A percentile compares a stretch with the other conserved stretches of the same genome.
phyloP scores from a whole-genome alignment of 2,113 vertebrate genomes.

The Dipodomys ordii region DNA sequence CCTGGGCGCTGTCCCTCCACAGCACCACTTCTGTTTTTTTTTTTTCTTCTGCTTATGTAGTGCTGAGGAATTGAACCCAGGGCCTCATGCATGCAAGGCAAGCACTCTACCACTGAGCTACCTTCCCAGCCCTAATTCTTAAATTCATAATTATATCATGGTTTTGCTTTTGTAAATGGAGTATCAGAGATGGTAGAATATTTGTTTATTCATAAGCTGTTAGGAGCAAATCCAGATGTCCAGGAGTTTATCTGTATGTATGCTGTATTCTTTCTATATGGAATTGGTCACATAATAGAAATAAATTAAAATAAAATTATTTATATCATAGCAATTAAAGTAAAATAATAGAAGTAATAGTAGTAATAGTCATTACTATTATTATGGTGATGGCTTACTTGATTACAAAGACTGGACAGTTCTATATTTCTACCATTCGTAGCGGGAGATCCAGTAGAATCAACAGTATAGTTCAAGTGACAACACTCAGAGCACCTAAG shows the following conservation, averaged over 20 bases:
- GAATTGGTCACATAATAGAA: not conserved
- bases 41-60: no score
- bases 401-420: not conserved
- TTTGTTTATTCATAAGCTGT: not conserved
- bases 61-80: no score
- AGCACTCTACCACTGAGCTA: no score
- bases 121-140: no score
- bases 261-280: not conserved
- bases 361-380: not conserved
- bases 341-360: not conserved
- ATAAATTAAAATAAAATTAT: no score
- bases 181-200: not conserved
- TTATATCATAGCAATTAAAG: not conserved
- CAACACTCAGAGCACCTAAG: not conserved
- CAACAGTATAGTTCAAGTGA: not conserved
- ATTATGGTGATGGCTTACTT: not conserved
- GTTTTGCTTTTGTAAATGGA: conserved; percentile 1
- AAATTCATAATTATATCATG: not conserved
- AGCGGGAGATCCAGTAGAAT: not conserved
- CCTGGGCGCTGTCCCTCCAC: no score
- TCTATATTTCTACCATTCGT: not conserved
- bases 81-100: no score
- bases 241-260: not conserved
- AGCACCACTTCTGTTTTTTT: no score
- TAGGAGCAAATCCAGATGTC: not conserved